Evolutionary conservation across 2,888 invertebrate genomes (phyloP), one percentile per base, ranked within the genome.

Genomic region (Dryadula phaetusa): DNA sequence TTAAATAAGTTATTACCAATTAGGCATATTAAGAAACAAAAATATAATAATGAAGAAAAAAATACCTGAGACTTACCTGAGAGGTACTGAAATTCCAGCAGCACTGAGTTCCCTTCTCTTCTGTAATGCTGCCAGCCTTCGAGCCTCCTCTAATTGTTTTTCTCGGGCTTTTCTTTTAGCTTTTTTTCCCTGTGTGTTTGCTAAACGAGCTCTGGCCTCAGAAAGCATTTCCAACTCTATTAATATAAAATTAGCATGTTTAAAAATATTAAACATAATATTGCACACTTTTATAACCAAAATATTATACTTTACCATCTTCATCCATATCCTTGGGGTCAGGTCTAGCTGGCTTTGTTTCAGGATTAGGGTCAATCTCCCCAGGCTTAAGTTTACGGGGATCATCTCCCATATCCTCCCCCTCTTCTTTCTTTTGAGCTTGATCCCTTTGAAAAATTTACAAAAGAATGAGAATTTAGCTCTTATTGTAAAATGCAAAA

Each of bases 281-380:
- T 1, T 14, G 12, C 22, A 22, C 14, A 37, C 1, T 12, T 25
- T 49, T 49, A 22, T n/a, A 49, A 3, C 12, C 1, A 10, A 40
- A 16, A 16, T 42, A 16, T 42, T 42, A 42, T 42, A 16, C 2
- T 52, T 10, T 52, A 97, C 97, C 99, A 94, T 99, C 99, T 95
- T 99, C 99, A 89, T 99, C 99, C 99, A 99, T 99, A 83, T 99
- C 99, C 79, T 99, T 98, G 1, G 99, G 99, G 92, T 99, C 99
- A 0, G 99, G 99, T 61, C 99, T 94, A 0, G 99, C 99, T 3
- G 99, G 99, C 87, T 99, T 99, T 0, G 99, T 99, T 91, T 99
- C 99, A 10, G 99, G 99, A 90, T 99, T 99, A 0, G 99, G 99
- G 92, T 99, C 99, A 80, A 99, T 99, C 93, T 99, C 99, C 28